Evolutionary conservation across 2,113 vertebrate species (phyloP), one percentile per base, ranked within the genome.

Genomic region (Chamaea fasciata): DNA sequence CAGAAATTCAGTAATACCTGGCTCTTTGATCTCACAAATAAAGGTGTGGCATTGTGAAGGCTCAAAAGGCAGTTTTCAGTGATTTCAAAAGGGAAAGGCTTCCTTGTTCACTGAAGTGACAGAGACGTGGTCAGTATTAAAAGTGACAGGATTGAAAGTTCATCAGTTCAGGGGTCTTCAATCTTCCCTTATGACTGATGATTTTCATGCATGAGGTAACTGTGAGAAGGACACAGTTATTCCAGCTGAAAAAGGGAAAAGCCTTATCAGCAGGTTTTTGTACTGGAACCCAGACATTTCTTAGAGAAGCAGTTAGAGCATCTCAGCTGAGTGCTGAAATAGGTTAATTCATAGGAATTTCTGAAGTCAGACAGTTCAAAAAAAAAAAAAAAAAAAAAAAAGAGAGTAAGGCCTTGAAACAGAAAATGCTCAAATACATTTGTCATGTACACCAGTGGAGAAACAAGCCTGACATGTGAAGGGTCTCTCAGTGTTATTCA

Each of bases 401-500:
- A 67, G 20, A 77, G 35, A 88, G 35, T 13, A 22, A 90, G 30
- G 15, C 24, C 28, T 53, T 60, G 64, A 78, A 92, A 84, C 4
- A 60, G 9, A 78, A 86, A 78, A 52, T 22, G 24, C 12, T 87
- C 13, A 60, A 46, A 71, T 22, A 4, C 41, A 27, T 37, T 83
- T 67, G 22, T 33, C 11, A 55, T 2, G 11, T 42, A 41, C 27
- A 64, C 15, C 33, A 87, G 56, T 33, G 31, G 21, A 90, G 56
- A 44, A 83, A 92, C 0, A 15, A 84, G 47, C 19, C 30, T 0
- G 0, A 24, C 52, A 49, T 0, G 0, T 12, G 27, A 50, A 70
- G 10, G 5, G 19, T 46, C 78, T 83, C 50, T 86, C 1, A 1
- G 15, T 47, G 18, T 35, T 15, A 24, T 46, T 27, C 53, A 80